A percentile compares a stretch with the other conserved stretches of the same genome.
These are phyloP conservation scores for Terebella lapidaria DNA, from an alignment of 2,888 invertebrate species.

Conservation along the genomic window DNA sequence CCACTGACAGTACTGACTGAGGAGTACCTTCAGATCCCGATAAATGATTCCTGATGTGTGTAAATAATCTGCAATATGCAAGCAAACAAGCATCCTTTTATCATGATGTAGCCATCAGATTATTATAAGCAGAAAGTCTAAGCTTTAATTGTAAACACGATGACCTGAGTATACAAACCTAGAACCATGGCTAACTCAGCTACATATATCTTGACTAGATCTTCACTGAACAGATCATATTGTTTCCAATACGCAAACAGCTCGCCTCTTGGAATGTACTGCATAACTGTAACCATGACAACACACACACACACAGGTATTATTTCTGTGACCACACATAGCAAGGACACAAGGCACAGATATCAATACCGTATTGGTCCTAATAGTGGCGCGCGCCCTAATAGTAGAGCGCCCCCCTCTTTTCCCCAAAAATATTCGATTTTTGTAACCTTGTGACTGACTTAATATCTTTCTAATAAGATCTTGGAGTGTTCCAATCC, in stretches of 20 bases:
- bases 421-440: too few species aligned
- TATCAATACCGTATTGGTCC: too few species aligned
- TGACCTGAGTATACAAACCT: constrained; percentile 61
- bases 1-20: too few species aligned
- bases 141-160: background rate
- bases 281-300: constrained; percentile 64
- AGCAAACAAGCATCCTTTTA: too few species aligned
- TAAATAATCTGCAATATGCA: constrained; percentile 40
- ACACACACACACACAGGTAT: background rate
- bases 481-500: too few species aligned
- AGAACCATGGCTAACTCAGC: constrained; percentile 83
- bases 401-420: too few species aligned
- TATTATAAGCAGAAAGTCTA: background rate
- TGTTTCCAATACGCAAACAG: constrained; percentile 69
- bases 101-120: too few species aligned
- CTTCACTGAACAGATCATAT: constrained; percentile 70
- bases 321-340: too few species aligned
- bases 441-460: too few species aligned
- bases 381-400: too few species aligned
- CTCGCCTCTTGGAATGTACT: constrained; percentile 81
- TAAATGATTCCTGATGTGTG: constrained; percentile 70
- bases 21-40: constrained; percentile 70
- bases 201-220: constrained; percentile 74
- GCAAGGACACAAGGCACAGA: too few species aligned
- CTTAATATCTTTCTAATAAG: too few species aligned